Base-by-base conservation (phyloP, 2,888 invertebrate genomes). In the Mechanitis mazaeus region DNA sequence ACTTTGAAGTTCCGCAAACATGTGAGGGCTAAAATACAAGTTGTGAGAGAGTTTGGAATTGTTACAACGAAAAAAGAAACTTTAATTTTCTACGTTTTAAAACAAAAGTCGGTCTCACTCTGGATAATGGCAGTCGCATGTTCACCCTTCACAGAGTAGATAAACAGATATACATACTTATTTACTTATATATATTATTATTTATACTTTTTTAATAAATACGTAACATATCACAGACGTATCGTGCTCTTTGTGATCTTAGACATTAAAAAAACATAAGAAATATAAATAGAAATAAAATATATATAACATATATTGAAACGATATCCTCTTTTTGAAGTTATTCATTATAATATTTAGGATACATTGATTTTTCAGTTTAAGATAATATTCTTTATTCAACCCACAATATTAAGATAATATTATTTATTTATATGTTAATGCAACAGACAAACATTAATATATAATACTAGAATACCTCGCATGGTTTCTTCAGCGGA, bases 21-120 rank as follows among this genome's bases (percentile, higher is more conserved):
- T 85, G 85, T 82, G 83, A 85, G 87, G 85, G 83, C 85, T 90
- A 88, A 90, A 88, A 90, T 78, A 84, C 81, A 90, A 89, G 89
- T 89, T 89, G 83, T 73, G 76, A 69, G 68, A 80, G 83, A 84
- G 86, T 85, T 87, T 85, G 81, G 86, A 84, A 88, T 85, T 87
- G 87, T 85, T 85, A 69, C 77, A 71, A 74, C 81, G 80, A 84
- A 87, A 88, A 87, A 89, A 85, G 83, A 80, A 87, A 87, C 80
- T 88, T 87, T 85, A 86, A 87, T 87, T 88, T 76, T 82, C 79
- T 84, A 85, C 84, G 81, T 84, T 88, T 87, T 85, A 83, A 87
- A 88, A 87, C 83, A 81, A 85, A 85, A 87, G 84, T 83, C 85
- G 80, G 76, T 69, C 75, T 74, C 65, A 57, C 63, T 71, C 71